Evolutionary conservation across 2,797 vertebrate genomes (phyloP), one percentile per base, ranked within the genome.

Genomic region (Numenius phaeopus): DNA sequence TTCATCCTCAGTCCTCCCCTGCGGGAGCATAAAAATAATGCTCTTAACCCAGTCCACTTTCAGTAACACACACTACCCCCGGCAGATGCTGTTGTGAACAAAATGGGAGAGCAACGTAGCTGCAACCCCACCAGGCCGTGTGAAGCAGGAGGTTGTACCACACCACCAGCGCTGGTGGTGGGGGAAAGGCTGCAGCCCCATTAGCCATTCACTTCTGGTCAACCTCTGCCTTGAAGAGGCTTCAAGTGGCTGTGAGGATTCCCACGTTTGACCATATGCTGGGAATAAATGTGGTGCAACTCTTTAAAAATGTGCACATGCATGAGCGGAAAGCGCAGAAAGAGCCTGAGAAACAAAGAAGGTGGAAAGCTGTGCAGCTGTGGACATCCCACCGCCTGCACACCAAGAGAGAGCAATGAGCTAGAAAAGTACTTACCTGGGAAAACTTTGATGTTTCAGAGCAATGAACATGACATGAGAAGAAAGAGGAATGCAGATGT

Each of bases 161-260:
- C 40, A 69, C 23, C 34, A 24, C 44, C 27, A 14, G 40, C 19
- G 29, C 46, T 0, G 0, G 12, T 24, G 29, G 3, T 1, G 1
- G 17, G 12, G 39, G 8, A 55, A 69, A 61, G 7, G 27, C 24
- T 54, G 42, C 21, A 54, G 27, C 11, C 24, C 17, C 17, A 3
- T 0, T 14, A 44, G 37, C 16, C 30, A 6, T 34, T 59, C 24
- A 40, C 5, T 83, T 83, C 46, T 65, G 19, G 37, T 75, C 37
- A 89, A 6, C 34, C 29, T 65, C 46, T 20, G 34, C 6, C 24
- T 46, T 5, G 1, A 65, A 59, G 14, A 50, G 22, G 7, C 22
- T 92, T 61, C 40, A 49, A 40, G n/a, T 22, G 8, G 26, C 83
- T 65, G 29, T 2, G 2, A 61, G 19, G 10, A 65, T 59, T 39